phyloP scores from a whole-genome alignment of 2,113 vertebrate species.

The Arvicanthis niloticus region DNA sequence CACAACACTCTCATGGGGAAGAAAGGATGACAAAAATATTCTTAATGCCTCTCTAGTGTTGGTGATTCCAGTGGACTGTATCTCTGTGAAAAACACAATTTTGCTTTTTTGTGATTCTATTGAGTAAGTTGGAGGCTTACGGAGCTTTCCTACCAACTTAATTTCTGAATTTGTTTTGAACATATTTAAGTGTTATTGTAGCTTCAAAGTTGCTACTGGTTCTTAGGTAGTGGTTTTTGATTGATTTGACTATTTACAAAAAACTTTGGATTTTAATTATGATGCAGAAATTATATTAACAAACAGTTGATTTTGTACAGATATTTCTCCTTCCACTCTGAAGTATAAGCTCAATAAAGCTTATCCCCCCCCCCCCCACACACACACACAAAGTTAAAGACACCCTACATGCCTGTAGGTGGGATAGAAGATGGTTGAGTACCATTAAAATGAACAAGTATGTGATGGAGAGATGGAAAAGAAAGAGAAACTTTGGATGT shows the following conservation, averaged over 20 bases:
- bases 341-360: constrained; percentile 89
- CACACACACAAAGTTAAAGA: neutral
- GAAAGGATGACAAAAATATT: constrained; percentile 97
- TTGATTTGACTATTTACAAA: constrained; percentile 63
- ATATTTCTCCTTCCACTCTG: constrained; percentile 85
- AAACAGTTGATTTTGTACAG: constrained; percentile 89
- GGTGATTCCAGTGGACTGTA: neutral
- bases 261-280: constrained; percentile 83
- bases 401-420: neutral
- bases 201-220: constrained; percentile 92
- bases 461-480: neutral
- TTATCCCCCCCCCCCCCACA: constrained; percentile 80
- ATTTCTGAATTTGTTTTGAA: constrained; percentile 90
- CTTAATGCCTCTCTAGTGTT: constrained; percentile 72
- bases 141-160: constrained; percentile 85
- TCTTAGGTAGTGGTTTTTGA: constrained; percentile 85
- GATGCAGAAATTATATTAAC: constrained; percentile 84
- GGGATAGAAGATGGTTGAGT: neutral
- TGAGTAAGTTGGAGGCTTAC: neutral
- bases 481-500: neutral
- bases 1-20: neutral
- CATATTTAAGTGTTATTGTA: constrained; percentile 91
- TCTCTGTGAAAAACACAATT: neutral
- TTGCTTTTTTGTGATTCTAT: neutral
- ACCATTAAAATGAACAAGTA: neutral